Base-by-base conservation (phyloP, 2,888 invertebrate species). In the Tanytarsus gracilentus region DNA sequence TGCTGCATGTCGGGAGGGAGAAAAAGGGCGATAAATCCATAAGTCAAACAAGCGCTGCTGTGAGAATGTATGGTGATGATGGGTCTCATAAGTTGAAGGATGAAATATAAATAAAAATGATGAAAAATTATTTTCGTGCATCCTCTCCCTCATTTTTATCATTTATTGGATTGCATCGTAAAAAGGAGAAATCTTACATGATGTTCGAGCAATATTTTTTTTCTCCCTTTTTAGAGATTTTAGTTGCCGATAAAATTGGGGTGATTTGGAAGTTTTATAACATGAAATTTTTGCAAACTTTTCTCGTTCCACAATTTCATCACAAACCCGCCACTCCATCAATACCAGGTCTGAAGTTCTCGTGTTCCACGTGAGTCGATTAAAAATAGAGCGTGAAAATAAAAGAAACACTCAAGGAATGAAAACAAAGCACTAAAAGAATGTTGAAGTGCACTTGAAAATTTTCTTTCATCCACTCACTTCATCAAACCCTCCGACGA, bases 111-210 rank as follows among this genome's bases (percentile, higher is more conserved):
- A 52, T 33, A 40, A 26, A 55, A 25, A 55, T 55, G 55, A 55
- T 55, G 55, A 55, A 55, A 55, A 55, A 55, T 55, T 55, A 55
- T 55, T 14, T 33, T 27, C 40, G 16, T 9, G 16, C 26, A 25
- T 21, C 9, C 21, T 18, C 44, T 21, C n/a, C 33, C 9, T 30
- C 33, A 29, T 53, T 55, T 39, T 33, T 39, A 18, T 40, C 36
- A 23, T 53, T 55, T 55, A 55, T 55, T 55, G 55, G 55, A 55
- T 55, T 55, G 55, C 53, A 53, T 30, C 53, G 25, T 53, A 53
- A 53, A 33, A 53, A 53, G 33, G 44, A 44, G 18, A 44, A 44
- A 18, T 18, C 18, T 23, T 4, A 36, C 1, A 6, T 1, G n/a
- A 14, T 36, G 16, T 36, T n/a, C 14, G 16, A 36, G 14, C 16